Evolutionary conservation across 1,140 invertebrate species (phyloP), one percentile per base, ranked within the genome.

Genomic region (Oedothorax gibbosus): DNA sequence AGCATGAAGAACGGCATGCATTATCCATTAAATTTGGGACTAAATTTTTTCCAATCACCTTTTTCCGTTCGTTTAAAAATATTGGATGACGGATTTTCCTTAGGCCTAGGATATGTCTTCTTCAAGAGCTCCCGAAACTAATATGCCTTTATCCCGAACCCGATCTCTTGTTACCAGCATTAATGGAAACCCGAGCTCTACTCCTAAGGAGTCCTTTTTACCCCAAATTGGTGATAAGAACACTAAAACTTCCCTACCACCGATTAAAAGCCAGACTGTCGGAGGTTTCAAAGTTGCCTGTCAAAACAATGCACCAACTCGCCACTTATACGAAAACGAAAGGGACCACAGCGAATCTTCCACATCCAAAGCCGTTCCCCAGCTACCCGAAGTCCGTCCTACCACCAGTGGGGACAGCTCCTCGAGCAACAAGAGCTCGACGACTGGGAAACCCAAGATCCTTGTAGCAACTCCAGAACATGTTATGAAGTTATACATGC

Each of bases 401-500:
- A 68, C 86, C 50, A 81, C 84, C 51, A 87, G 85, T 87, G 82
- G 79, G 20, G 75, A 84, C 49, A 84, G 73, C 49, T 85, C 75
- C n/a, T 88, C 75, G 64, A 86, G 75, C 65, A 87, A 86, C 66
- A 80, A 86, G 62, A 79, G 68, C 18, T 72, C 79, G 57, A 64
- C 86, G 21, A n/a, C n/a, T n/a, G 57, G 69, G 7, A 88, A 87
- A 79, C 20, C 84, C 10, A 87, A 87, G 78, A 85, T 86, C 60
- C 92, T 94, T 84, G 94, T 94, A 71, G 94, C 94, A 78, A 95
- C 95, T 54, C 95, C 96, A 7, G 95, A 97, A 87, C 95, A 96
- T 76, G 95, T 97, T 65, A 95, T 98, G 93, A 97, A 98, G 90
- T 92, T 97, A 86, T 99, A 97, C 90, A 95, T 95, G 93, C 95